A percentile compares a stretch with the other conserved stretches of the same genome.
These are phyloP conservation scores for Indicator indicator DNA, from an alignment of 2,113 vertebrate genomes.

Conservation along the genomic window DNA sequence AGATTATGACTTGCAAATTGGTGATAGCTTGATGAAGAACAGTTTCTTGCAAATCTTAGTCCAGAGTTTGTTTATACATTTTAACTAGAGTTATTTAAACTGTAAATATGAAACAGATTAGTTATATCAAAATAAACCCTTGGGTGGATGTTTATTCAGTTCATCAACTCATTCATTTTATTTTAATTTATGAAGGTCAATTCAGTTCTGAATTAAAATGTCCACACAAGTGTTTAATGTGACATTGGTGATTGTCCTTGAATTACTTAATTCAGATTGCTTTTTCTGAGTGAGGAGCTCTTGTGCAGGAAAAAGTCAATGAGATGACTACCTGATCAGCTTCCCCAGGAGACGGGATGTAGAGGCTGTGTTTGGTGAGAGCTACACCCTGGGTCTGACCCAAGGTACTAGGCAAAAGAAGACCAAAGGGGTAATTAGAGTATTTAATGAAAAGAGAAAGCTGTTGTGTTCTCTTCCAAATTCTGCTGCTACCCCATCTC, in stretches of 20 bases:
- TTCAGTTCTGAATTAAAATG: conserved; percentile 17
- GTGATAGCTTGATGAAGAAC: background rate
- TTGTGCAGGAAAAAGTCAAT: background rate
- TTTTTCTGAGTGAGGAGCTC: background rate
- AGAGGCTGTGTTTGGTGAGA: background rate
- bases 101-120: background rate
- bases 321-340: background rate
- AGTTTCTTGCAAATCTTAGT: background rate
- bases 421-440: background rate
- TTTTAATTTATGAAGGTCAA: conserved; percentile 7
- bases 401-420: background rate
- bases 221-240: background rate
- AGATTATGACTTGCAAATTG: background rate
- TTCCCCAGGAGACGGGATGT: background rate
- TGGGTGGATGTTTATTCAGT: conserved; percentile 14
- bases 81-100: conserved; percentile 37
- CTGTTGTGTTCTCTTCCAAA: background rate
- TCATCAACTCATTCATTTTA: conserved; percentile 19
- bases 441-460: background rate
- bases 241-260: background rate
- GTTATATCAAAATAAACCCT: background rate
- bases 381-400: background rate
- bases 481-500: background rate
- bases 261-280: background rate
- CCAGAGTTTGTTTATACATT: background rate